These are phyloP conservation scores for Fringilla coelebs DNA, from an alignment of 2,797 vertebrate species.

Conservation along the genomic window DNA sequence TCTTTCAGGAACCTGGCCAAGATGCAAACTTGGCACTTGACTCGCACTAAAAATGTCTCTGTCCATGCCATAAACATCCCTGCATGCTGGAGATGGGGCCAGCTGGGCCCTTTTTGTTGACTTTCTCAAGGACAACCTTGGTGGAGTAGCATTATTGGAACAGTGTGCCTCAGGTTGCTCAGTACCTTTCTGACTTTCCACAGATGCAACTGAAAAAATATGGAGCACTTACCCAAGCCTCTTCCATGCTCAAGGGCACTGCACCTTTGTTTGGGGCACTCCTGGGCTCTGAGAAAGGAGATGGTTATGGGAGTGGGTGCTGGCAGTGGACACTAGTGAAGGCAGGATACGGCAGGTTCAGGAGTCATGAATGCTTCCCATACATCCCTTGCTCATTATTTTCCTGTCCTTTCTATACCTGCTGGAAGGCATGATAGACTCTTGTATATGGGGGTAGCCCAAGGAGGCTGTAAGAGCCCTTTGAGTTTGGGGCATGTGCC, in stretches of 20 bases:
- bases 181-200: background rate
- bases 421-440: background rate
- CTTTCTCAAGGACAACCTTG: background rate
- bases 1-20: conserved; percentile 12
- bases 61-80: conserved; percentile 22
- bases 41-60: background rate
- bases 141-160: background rate
- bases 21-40: background rate
- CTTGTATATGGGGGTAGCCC: background rate
- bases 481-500: background rate
- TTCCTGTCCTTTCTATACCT: background rate
- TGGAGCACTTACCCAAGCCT: background rate
- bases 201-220: background rate
- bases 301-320: background rate
- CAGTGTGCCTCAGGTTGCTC: background rate
- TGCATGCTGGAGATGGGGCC: background rate
- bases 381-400: background rate
- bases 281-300: background rate
- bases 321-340: background rate
- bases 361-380: background rate
- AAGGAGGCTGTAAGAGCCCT: background rate
- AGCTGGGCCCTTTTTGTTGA: background rate
- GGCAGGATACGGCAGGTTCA: background rate
- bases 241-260: background rate
- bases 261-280: background rate